Evolutionary conservation across 2,797 vertebrate genomes (phyloP).

Genomic region (Rhinatrema bivittatum): DNA sequence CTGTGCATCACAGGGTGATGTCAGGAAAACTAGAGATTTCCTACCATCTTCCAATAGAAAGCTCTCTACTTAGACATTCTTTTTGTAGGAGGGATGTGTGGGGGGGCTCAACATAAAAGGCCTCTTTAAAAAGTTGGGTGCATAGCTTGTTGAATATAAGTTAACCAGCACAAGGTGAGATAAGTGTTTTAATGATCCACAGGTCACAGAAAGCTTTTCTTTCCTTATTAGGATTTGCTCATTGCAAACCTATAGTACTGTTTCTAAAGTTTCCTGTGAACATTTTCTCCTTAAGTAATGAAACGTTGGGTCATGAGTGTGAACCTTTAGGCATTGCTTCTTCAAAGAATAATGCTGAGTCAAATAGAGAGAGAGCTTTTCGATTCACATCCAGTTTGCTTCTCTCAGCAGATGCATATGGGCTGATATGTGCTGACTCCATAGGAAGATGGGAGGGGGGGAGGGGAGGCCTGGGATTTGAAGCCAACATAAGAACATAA

Average conservation of each 20-base stretch:
- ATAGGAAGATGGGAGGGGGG: too few species aligned
- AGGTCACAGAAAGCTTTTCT: too few species aligned
- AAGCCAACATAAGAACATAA: too few species aligned
- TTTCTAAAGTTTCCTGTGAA: conserved; percentile 17
- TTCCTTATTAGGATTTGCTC: conserved; percentile 19
- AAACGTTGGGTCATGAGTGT: conserved; percentile 20
- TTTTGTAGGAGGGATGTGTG: too few species aligned
- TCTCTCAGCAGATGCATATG: not conserved
- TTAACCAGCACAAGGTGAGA: too few species aligned
- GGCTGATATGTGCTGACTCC: not conserved
- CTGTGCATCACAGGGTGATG: too few species aligned
- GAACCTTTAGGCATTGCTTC: conserved; percentile 16
- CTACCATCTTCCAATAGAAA: too few species aligned
- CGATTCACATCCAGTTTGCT: not conserved
- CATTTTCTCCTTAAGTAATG: conserved; percentile 23
- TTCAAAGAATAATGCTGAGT: conserved; percentile 12
- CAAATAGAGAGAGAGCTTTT: conserved; percentile 10
- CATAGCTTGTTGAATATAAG: too few species aligned
- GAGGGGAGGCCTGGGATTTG: not conserved
- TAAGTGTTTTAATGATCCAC: not conserved
- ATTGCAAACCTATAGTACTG: conserved; percentile 28
- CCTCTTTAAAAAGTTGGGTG: too few species aligned
- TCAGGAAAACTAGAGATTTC: too few species aligned
- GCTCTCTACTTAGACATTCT: too few species aligned
- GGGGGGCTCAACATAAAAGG: too few species aligned